Conservation (phyloP, 2,113 vertebrate species). For the Lophotis ruficrista region DNA sequence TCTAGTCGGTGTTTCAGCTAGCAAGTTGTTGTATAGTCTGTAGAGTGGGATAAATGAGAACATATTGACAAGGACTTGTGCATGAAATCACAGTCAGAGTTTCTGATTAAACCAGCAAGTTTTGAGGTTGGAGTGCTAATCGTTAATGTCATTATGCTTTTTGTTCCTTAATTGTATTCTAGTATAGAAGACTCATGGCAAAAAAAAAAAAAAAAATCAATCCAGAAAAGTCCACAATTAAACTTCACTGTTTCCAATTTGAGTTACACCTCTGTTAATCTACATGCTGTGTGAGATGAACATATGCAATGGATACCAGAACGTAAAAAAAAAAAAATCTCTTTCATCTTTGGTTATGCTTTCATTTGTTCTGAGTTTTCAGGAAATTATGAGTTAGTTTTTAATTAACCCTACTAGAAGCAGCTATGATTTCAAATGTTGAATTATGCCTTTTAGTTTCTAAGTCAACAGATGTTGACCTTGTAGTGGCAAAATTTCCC, state of each 20-base stretch:
- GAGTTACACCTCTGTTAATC: slow-evolving; percentile 62
- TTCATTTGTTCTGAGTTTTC: slow-evolving; percentile 61
- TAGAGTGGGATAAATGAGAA: neutral
- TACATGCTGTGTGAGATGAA: slow-evolving; percentile 6
- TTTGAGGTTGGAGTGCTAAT: slow-evolving; percentile 41
- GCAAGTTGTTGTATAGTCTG: neutral
- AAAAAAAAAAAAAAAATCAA: slow-evolving; percentile 38
- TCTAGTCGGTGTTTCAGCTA: neutral
- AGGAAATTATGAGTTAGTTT: slow-evolving; percentile 56
- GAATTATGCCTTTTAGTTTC: slow-evolving; percentile 62
- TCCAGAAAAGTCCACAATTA: slow-evolving; percentile 41
- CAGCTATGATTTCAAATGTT: slow-evolving; percentile 64
- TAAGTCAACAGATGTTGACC: slow-evolving; percentile 76
- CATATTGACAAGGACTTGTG: neutral
- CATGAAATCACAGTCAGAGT: slow-evolving; percentile 38
- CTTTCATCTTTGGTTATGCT: slow-evolving; percentile 32
- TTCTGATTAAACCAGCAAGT: slow-evolving; percentile 56
- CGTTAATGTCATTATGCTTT: slow-evolving; percentile 62
- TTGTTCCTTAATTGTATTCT: slow-evolving; percentile 70
- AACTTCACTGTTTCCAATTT: slow-evolving; percentile 31
- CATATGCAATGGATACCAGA: neutral
- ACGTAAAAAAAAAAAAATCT: neutral
- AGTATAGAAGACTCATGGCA: slow-evolving; percentile 9
- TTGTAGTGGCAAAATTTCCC: slow-evolving; percentile 61
- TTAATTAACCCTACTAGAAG: slow-evolving; percentile 67